Percentiles rank a stretch among this genome's conserved stretches.
Conservation (phyloP, 2,888 invertebrate genomes). For the Tribolium freemani region DNA sequence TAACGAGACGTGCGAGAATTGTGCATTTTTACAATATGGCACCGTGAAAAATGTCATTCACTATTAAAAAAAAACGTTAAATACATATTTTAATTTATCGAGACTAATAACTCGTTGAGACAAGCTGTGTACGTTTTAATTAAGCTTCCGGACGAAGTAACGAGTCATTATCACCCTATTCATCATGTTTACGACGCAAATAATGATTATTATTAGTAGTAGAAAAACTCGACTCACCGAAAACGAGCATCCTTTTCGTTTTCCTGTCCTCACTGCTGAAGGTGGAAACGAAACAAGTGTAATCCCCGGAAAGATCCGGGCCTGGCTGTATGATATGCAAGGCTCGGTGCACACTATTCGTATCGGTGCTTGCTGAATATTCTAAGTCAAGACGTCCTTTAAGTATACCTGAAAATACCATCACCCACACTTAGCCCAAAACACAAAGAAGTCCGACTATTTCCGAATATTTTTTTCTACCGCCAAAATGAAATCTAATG, state of each 20-base stretch:
- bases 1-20: neutral
- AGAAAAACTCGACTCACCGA: conserved; percentile 71
- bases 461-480: no score
- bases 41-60: neutral
- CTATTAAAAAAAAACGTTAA: neutral
- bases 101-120: neutral
- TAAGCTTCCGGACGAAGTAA: neutral
- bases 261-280: conserved; percentile 75
- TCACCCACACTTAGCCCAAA: conserved; percentile 22
- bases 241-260: conserved; percentile 77
- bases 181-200: neutral
- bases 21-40: neutral
- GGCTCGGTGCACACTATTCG: conserved; percentile 74
- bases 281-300: conserved; percentile 79
- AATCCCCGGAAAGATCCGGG: conserved; percentile 79
- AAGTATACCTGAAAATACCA: conserved; percentile 62
- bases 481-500: no score
- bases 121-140: neutral
- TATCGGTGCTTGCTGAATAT: conserved; percentile 68
- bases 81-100: no score
- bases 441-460: no score
- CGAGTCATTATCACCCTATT: neutral
- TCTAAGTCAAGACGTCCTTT: conserved; percentile 66
- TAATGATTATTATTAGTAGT: neutral
- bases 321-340: conserved; percentile 77